Evolutionary conservation across 1,140 invertebrate genomes (phyloP), one percentile per base, ranked within the genome.

Genomic region (Eufriesea mexicana): DNA sequence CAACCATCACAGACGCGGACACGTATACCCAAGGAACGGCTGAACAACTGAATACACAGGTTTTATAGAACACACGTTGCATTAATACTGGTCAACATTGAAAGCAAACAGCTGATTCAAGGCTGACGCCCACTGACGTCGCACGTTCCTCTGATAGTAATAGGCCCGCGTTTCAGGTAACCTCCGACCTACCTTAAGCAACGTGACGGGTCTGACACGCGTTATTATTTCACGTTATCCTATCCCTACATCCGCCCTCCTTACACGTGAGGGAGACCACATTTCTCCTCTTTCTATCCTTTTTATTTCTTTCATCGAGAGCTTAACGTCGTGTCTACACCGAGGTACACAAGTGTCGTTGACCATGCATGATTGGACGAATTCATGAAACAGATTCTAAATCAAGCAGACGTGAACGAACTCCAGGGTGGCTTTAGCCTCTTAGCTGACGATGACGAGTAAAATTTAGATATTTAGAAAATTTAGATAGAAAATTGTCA

Each of bases 71-170:
- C 71, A 84, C 75, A 61, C 75, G 77, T 73, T 62, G 85, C 88
- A 89, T 87, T 87, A 91, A 91, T 87, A 89, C 79, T 75, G 89
- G 86, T 90, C 88, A 88, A 87, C 91, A 90, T 89, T 91, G 86
- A 91, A 91, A 89, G 86, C 86, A 90, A 91, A 91, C 90, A 91
- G 91, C 89, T 90, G 86, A 91, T 89, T 89, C 87, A 85, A 91
- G 90, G 86, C 72, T 62, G 72, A 84, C 89, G 86, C 87, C 87
- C 75, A 87, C 79, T 54, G 51, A 66, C 67, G 78, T 77, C 76
- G 66, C 25, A 51, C 72, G 66, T 66, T 76, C 20, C 51, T 67
- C n/a, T 12, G 42, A 82, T 76, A 76, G 51, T 67, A 82, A 82
- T 49, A 73, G 76, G 35, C 51, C 23, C n/a, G 51, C 79, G 51